Base-by-base conservation (phyloP, 2,888 invertebrate genomes). In the Lepidocyrtinus sp. region DNA sequence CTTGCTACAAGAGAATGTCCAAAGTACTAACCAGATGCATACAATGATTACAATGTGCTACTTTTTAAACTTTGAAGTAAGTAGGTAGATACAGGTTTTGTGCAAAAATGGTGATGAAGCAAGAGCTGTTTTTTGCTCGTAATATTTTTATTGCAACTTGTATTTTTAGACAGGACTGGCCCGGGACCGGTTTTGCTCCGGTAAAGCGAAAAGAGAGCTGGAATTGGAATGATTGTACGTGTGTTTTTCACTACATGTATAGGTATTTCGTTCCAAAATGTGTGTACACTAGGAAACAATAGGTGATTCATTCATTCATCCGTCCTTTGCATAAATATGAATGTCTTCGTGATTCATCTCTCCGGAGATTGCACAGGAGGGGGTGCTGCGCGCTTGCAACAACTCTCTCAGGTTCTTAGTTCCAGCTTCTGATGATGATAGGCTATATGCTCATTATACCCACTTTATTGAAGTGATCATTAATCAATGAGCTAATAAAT, bases 251-350 rank as follows among this genome's bases (percentile, higher is more conserved):
- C 36, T 12, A 36, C n/a, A n/a, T n/a, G n/a, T 36, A 12, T 36
- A 36, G 36, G 36, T 36, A 36, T 36, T 36, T 12, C 36, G 5
- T n/a, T 36, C 36, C 36, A 36, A 36, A 36, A 7, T 5, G 36
- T 7, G 36, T 7, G 36, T 5, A 36, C 36, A 36, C 12, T 36
- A 12, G 36, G 12, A 36, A 36, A 36, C 36, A 36, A 36, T 36
- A 61, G 55, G 59, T 75, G 75, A 69, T 75, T 75, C 75, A 75
- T 74, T 73, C 64, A 73, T 67, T 61, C 67, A 69, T 50, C 61
- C 67, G 7, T 27, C 59, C 69, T 63, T 67, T 46, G 67, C 7
- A 26, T 45, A 59, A 36, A 12, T 22, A 59, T 65, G 59, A 61
- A 17, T 64, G 12, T 50, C 3, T n/a, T 68, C 21, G 59, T 75